phyloP scores from a whole-genome alignment of 2,113 vertebrate species.

The Entelurus aequoreus region DNA sequence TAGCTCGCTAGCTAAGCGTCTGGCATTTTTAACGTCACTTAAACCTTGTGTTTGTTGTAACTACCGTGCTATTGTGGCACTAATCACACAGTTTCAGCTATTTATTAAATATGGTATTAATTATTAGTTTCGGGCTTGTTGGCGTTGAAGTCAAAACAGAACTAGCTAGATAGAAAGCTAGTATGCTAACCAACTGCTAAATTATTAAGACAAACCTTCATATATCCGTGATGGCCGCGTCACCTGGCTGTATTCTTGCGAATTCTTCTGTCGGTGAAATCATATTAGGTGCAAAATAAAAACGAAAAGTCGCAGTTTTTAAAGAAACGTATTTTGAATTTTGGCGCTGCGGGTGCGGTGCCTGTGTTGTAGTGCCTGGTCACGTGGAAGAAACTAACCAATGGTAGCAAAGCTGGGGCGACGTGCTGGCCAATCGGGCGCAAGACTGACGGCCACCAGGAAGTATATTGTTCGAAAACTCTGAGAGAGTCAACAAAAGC shows the following conservation, averaged over 20 bases:
- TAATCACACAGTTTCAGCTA: neutral
- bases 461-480: neutral
- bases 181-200: constrained; percentile 1
- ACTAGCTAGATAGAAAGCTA: constrained; percentile 10
- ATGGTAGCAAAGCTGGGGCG: constrained; percentile 7
- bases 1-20: no score
- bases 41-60: no score
- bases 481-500: neutral
- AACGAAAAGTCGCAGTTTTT: constrained; percentile 9
- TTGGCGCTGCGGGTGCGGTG: constrained; percentile 79
- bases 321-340: constrained; percentile 81
- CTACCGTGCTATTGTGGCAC: neutral
- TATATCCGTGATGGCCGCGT: constrained; percentile 35
- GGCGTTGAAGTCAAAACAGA: neutral
- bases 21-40: no score
- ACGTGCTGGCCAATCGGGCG: neutral
- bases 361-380: neutral
- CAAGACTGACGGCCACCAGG: neutral
- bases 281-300: neutral
- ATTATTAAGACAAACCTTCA: constrained; percentile 64
- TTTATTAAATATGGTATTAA: no score
- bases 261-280: neutral
- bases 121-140: neutral
- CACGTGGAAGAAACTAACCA: constrained; percentile 54
- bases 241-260: constrained; percentile 3